Conservation (phyloP, 2,888 invertebrate genomes). For the Cephalotes varians region DNA sequence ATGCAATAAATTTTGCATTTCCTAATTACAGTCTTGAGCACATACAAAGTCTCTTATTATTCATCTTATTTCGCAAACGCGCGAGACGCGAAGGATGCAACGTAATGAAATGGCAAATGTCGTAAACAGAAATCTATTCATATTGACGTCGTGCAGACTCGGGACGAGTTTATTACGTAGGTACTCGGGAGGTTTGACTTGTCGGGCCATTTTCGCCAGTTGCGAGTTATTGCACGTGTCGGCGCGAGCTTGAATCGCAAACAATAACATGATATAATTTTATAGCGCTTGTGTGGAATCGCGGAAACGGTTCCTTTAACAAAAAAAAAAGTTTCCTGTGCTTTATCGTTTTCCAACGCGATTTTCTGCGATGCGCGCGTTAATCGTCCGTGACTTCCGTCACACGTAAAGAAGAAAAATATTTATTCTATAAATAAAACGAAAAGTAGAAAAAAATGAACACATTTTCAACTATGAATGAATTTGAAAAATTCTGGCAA, state of each 20-base stretch:
- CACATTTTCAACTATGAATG: neutral
- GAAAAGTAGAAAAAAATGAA: neutral
- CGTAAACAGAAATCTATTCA: slow-evolving; percentile 18
- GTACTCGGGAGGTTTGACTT: slow-evolving; percentile 40
- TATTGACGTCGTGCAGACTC: slow-evolving; percentile 9
- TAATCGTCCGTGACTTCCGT: slow-evolving; percentile 10
- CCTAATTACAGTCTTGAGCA: neutral
- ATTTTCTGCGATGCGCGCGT: slow-evolving; percentile 18
- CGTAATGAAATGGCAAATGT: slow-evolving; percentile 17
- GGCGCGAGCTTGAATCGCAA: slow-evolving; percentile 2
- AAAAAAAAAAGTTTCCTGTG: neutral
- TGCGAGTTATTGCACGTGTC: slow-evolving; percentile 43
- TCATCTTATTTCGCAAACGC: slow-evolving; percentile 3
- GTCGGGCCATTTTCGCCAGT: slow-evolving; percentile 55
- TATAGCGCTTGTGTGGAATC: slow-evolving; percentile 9
- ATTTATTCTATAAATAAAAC: neutral
- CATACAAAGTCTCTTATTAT: slow-evolving; percentile 12
- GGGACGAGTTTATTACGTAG: slow-evolving; percentile 16
- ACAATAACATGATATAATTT: slow-evolving; percentile 35
- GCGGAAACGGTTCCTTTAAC: slow-evolving; percentile 13
- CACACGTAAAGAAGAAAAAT: slow-evolving; percentile 1
- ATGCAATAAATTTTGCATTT: neutral
- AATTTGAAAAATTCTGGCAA: neutral
- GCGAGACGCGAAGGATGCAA: neutral
- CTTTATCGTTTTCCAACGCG: slow-evolving; percentile 10